Evolutionary conservation across 2,113 vertebrate genomes (phyloP).

Genomic region (Poecilia latipinna): DNA sequence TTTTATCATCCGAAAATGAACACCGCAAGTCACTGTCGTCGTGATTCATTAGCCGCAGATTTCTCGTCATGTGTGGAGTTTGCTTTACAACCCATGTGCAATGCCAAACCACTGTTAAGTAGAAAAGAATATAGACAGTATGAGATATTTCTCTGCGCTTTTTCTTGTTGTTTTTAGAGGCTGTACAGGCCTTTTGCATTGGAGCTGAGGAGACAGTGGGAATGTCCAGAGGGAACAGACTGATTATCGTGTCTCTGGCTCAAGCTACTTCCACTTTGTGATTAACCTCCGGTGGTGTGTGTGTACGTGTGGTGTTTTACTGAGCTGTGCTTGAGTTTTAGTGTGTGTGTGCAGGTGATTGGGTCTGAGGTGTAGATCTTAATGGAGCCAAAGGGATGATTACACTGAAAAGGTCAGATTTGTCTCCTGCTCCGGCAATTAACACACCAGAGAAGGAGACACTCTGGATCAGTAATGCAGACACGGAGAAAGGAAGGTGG

Average conservation of each 20-base stretch:
- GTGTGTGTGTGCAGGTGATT: slow-evolving; percentile 42
- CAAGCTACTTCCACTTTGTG: slow-evolving; percentile 51
- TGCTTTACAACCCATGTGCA: slow-evolving; percentile 36
- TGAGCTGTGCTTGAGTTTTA: slow-evolving; percentile 18
- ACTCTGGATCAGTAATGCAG: slow-evolving; percentile 20
- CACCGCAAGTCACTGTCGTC: slow-evolving; percentile 21
- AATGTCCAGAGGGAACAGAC: slow-evolving; percentile 45
- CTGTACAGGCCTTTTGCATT: slow-evolving; percentile 7
- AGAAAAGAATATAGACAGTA: slow-evolving; percentile 17
- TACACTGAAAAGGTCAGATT: slow-evolving; percentile 69
- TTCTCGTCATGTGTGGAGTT: slow-evolving; percentile 35
- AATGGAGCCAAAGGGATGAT: slow-evolving; percentile 66
- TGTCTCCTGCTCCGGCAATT: slow-evolving; percentile 65
- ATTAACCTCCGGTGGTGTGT: slow-evolving; percentile 56
- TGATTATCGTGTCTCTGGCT: slow-evolving; percentile 54
- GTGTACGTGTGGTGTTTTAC: slow-evolving; percentile 22
- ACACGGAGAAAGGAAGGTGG: slow-evolving; percentile 5
- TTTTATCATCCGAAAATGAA: slow-evolving; percentile 44
- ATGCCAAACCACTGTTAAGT: slow-evolving; percentile 48
- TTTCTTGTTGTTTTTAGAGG: slow-evolving; percentile 14
- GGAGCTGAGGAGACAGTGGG: slow-evolving; percentile 23
- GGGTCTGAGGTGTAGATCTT: slow-evolving; percentile 53
- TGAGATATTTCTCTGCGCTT: slow-evolving; percentile 15
- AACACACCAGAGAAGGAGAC: slow-evolving; percentile 30
- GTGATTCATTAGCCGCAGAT: slow-evolving; percentile 24